These are phyloP conservation scores for Macrobrachium rosenbergii DNA, from an alignment of 1,140 invertebrate genomes.

Conservation along the genomic window DNA sequence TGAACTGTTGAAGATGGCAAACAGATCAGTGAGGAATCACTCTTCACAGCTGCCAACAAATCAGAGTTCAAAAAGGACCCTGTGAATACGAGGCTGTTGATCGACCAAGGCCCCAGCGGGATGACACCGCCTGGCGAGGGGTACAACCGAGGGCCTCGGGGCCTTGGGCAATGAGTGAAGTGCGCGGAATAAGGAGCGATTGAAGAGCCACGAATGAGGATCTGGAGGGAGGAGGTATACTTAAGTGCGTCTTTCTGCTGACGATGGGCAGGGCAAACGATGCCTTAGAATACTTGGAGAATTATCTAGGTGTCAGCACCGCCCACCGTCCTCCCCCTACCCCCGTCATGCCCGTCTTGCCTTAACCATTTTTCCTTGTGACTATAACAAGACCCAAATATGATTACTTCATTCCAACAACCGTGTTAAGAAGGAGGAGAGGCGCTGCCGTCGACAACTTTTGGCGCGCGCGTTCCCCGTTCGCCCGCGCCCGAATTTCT, in stretches of 20 bases:
- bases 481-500: constrained; percentile 42
- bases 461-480: constrained; percentile 20
- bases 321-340: not conserved
- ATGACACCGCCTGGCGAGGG: no score
- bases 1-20: no score
- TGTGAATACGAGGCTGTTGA: not conserved
- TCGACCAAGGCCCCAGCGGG: not conserved
- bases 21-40: no score
- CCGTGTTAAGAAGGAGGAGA: constrained; percentile 40
- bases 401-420: constrained; percentile 55
- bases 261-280: not conserved
- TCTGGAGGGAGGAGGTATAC: no score
- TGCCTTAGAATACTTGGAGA: not conserved
- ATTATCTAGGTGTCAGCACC: not conserved
- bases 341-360: not conserved
- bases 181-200: no score
- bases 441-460: constrained; percentile 38
- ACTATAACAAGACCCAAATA: constrained; percentile 56
- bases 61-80: no score
- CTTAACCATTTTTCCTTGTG: constrained; percentile 45
- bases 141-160: no score
- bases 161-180: no score
- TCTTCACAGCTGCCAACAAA: no score
- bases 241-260: no score
- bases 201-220: no score